Evolutionary conservation across 2,888 invertebrate genomes (phyloP).

Genomic region (Lasiommata megera): DNA sequence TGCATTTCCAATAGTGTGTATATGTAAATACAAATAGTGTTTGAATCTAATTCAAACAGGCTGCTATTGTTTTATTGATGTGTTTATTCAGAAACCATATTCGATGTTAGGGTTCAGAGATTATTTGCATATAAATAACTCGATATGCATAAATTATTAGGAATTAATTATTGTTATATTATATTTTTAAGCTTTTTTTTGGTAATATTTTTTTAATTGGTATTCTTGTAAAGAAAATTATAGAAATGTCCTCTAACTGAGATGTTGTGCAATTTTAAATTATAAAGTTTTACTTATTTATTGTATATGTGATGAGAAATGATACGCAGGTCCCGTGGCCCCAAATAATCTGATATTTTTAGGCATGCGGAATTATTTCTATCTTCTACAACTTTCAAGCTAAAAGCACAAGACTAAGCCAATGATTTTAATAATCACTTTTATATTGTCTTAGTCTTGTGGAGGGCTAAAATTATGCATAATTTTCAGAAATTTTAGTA

Average conservation of each 20-base stretch:
- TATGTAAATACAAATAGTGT: slow-evolving; percentile 12
- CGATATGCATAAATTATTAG: neutral
- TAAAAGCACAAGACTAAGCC: neutral
- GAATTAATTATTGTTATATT: too few relatives aligned
- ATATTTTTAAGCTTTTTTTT: too few relatives aligned
- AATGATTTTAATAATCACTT: neutral
- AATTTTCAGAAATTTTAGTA: slow-evolving; percentile 28
- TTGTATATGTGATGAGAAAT: slow-evolving; percentile 42
- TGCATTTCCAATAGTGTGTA: neutral
- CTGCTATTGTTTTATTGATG: slow-evolving; percentile 6
- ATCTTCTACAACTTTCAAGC: slow-evolving; percentile 9
- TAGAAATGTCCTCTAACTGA: slow-evolving; percentile 30
- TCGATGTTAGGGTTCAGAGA: neutral
- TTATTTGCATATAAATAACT: slow-evolving; percentile 1
- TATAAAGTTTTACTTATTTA: slow-evolving; percentile 33
- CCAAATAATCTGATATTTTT: slow-evolving; percentile 45
- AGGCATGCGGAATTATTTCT: slow-evolving; percentile 27
- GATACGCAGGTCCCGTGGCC: slow-evolving; percentile 69
- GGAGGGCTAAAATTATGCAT: slow-evolving; percentile 24
- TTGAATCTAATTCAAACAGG: slow-evolving; percentile 11
- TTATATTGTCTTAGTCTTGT: neutral
- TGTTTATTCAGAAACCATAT: slow-evolving; percentile 12
- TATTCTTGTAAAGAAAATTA: slow-evolving; percentile 32
- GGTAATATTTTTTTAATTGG: slow-evolving; percentile 14
- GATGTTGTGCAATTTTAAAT: slow-evolving; percentile 39